Base-by-base conservation (phyloP, 2,113 vertebrate genomes). In the Aythya baeri region DNA sequence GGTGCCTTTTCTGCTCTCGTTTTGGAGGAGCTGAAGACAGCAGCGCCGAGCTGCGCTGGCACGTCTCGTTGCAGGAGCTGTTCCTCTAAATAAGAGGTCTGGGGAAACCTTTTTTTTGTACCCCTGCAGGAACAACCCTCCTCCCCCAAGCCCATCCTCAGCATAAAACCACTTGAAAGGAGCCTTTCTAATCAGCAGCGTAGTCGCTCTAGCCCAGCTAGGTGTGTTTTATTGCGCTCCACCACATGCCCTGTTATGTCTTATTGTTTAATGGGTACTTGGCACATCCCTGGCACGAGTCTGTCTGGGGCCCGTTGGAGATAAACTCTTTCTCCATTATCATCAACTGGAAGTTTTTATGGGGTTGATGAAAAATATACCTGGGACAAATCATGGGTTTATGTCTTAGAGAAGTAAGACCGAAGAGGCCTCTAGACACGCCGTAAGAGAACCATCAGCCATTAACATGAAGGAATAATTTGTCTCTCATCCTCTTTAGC, bases 281-380 rank as follows among this genome's bases (percentile, higher is more conserved):
- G 74, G 88, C 66, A 41, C 2, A 21, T 29, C 59, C 82, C 32
- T 7, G 65, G 52, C 14, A 27, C 1, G 5, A 57, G 65, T 52
- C 57, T 83, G 44, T 2, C 70, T 77, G 94, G 88, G 81, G 86
- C 88, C 66, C 73, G 31, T 21, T 36, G 79, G 31, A 74, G 86
- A 78, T 70, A 78, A 88, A 88, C 75, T 66, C 72, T n/a, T 27
- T 62, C 74, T 34, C 86, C 75, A 32, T 84, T 50, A 83, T 20
- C 86, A 93, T 82, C 77, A 43, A 27, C 76, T 62, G 76, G 71
- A 78, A 95, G 86, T 41, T 92, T 82, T 92, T 78, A 91, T 76
- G 81, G 82, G 55, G 9, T 23, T 62, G 86, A 77, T 82, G 90
- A 83, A 83, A 80, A 94, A 86, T 68, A 25, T 65, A 66, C 72